A percentile compares a stretch with the other conserved stretches of the same genome.
Conservation (phyloP, 2,797 vertebrate species). For the Dryobates pubescens region DNA sequence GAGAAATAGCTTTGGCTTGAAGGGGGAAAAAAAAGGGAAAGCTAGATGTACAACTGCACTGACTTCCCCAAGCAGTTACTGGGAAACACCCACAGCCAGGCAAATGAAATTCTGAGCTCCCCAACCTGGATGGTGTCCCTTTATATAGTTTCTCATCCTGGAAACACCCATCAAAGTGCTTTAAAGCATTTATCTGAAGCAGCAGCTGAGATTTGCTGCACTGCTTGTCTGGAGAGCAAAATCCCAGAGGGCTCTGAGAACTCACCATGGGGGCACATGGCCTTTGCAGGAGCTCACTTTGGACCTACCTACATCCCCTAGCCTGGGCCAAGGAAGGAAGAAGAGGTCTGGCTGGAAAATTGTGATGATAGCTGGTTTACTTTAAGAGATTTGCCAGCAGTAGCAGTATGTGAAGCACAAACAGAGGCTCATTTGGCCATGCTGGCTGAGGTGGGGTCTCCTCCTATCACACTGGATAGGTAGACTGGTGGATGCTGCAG, state of each 20-base stretch:
- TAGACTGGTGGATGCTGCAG: not conserved
- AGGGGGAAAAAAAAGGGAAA: too few species aligned
- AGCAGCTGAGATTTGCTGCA: not conserved
- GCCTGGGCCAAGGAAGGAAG: not conserved
- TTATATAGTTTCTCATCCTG: constrained; percentile 2
- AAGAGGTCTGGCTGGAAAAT: not conserved
- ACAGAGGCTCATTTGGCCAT: rapidly evolving
- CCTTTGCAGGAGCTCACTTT: not conserved
- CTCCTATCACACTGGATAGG: too few species aligned
- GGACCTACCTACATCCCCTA: not conserved
- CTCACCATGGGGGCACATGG: rapidly evolving
- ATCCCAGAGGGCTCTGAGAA: rapidly evolving
- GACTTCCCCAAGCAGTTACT: not conserved
- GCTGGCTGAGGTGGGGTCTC: not conserved
- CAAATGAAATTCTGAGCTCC: constrained; percentile 2
- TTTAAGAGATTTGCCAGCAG: not conserved
- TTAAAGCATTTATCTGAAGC: not conserved
- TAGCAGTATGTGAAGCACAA: rapidly evolving
- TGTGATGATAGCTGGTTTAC: not conserved
- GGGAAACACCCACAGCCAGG: not conserved
- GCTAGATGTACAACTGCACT: not conserved
- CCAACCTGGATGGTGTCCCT: not conserved
- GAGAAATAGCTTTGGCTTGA: not conserved
- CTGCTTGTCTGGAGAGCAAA: not conserved
- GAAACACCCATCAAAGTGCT: not conserved